These are phyloP conservation scores for Pomatorhinus ruficollis DNA, from an alignment of 2,113 vertebrate species.

Conservation along the genomic window DNA sequence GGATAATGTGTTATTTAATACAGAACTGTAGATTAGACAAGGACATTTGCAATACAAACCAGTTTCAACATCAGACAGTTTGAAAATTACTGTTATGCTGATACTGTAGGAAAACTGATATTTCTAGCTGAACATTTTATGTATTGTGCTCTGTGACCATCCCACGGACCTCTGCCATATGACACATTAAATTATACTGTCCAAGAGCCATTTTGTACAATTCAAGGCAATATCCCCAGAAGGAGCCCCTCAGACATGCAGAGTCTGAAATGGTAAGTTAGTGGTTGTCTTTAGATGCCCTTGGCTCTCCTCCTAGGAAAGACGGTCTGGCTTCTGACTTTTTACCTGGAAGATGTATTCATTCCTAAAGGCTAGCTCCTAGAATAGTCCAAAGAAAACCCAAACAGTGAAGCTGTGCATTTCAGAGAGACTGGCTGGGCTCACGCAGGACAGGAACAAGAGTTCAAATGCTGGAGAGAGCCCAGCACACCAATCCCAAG, in stretches of 20 bases:
- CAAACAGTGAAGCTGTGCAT: neutral
- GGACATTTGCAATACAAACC: conserved; percentile 9
- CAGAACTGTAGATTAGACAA: neutral
- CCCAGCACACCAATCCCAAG: no score
- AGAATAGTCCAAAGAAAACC: neutral
- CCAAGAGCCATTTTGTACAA: neutral
- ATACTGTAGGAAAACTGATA: neutral
- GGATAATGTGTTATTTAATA: neutral
- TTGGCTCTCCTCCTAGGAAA: neutral
- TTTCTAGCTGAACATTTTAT: neutral
- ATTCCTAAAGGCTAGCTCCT: neutral
- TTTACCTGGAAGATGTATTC: neutral
- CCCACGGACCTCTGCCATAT: neutral
- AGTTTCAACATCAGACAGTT: neutral
- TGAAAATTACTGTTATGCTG: neutral
- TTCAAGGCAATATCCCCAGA: neutral
- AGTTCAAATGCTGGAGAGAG: neutral
- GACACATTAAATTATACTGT: neutral
- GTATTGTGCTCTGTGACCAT: neutral
- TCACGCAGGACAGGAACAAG: neutral
- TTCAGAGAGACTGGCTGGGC: neutral
- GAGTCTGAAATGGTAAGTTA: neutral
- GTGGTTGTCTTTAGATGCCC: neutral
- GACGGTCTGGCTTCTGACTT: neutral
- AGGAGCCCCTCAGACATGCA: neutral